Evolutionary conservation across 2,888 invertebrate species (phyloP), one percentile per base, ranked within the genome.

Genomic region (Sinopyrophorus schimmeli): DNA sequence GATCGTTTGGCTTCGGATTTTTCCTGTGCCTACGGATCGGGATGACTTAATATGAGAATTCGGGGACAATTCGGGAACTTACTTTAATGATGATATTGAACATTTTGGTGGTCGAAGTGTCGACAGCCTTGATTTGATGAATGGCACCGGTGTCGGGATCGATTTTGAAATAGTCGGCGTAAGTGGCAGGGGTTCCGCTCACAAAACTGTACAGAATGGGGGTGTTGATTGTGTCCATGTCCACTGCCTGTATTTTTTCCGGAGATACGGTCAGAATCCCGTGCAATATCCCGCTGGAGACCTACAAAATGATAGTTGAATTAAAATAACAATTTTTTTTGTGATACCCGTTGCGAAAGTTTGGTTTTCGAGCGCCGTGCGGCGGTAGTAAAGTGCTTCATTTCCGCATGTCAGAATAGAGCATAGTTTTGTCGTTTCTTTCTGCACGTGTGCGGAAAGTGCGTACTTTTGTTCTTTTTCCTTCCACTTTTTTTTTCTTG

Each of bases 231-330:
- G 92, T 90, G 66, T 93, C 93, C 82, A 90, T 86, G 71, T 94
- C 93, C 0, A 90, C 84, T 0, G 93, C 93, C 74, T 91, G 89
- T 52, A 94, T 91, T 68, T 90, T 87, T 68, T 92, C 92, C 0
- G 93, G 93, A 18, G 84, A 81, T 11, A 93, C 84, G 47, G 87
- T 85, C 12, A 94, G 79, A 14, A 91, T 84, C 1, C 92, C 93
- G 32, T 91, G 85, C 57, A 92, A 75, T 0, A 89, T 84, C 1
- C 92, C 91, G 59, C 89, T 87, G 48, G 86, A 86, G 12, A 90
- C 87, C 86, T 89, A 60, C 14, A 60, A 54, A 50, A 54, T n/a
- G n/a, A 55, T 53, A 61, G 3, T 30, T 28, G 41, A 20, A 14
- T 3, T n/a, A 11, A 26, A 4, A 26, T 39, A 35, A 20, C n/a